Base-by-base conservation (phyloP, 2,888 invertebrate genomes). In the Papilio protenor region DNA sequence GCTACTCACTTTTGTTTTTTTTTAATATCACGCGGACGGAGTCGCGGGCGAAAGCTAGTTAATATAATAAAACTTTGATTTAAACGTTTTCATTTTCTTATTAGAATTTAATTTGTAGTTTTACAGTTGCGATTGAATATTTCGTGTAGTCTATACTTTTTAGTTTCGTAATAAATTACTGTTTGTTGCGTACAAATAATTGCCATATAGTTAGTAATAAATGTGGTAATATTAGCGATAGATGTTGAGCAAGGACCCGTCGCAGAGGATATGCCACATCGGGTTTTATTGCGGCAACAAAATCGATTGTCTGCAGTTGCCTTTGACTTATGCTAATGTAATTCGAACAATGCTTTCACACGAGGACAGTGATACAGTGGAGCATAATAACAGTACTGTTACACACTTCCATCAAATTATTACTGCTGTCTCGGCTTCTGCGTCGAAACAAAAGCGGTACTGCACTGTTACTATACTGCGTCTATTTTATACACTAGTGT, bases 311-410 rank as follows among this genome's bases (percentile, higher is more conserved):
- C 80, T 78, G 76, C 79, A 79, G 79, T 78, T 81, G 80, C 75
- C 75, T 80, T 80, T 80, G 76, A 80, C 79, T 81, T 82, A 82
- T 81, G 82, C 80, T 79, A 82, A 82, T 82, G 78, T 80, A 76
- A 80, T 57, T 52, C 8, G 73, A 73, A 77, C 77, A 73, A 77
- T 77, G 33, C 27, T 55, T 77, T n/a, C 23, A 4, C 59, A 59
- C 23, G 23, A 21, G 12, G 21, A 59, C 59, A 55, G 55, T 57
- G 21, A 57, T 10, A 12, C 12, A 59, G 59, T 59, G 23, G 2
- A 59, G n/a, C 18, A n/a, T 18, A 12, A 12, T 10, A 23, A 23
- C 10, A 23, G 59, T 59, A 59, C 59, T 23, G 3, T 11, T 23
- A 59, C n/a, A 57, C 21, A 57, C 14, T 49, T 49, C 16, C 5